These are phyloP conservation scores for Sebastes minor DNA, from an alignment of 2,797 vertebrate species.

Conservation along the genomic window DNA sequence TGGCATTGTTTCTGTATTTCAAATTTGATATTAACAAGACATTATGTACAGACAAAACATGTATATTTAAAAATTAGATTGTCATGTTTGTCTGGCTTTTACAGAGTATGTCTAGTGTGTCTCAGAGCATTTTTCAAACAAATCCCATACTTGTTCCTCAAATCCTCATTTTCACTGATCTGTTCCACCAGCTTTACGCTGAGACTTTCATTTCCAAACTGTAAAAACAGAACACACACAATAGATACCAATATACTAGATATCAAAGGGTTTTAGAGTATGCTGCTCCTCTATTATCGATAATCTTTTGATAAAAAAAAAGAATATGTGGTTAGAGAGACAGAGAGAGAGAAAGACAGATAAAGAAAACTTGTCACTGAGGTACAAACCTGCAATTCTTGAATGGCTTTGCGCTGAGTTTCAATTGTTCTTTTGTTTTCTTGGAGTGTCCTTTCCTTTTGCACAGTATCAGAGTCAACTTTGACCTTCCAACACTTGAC, in stretches of 20 bases:
- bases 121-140: background rate
- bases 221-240: slow-evolving; percentile 37
- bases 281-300: background rate
- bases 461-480: slow-evolving; percentile 84
- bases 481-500: slow-evolving; percentile 91
- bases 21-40: background rate
- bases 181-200: slow-evolving; percentile 92
- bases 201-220: slow-evolving; percentile 95
- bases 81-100: background rate
- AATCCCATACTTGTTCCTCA: slow-evolving; percentile 89
- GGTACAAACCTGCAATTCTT: slow-evolving; percentile 89
- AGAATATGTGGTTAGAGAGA: background rate
- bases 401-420: slow-evolving; percentile 91
- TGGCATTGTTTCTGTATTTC: slow-evolving; percentile 85
- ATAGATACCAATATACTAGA: background rate
- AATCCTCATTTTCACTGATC: slow-evolving; percentile 91
- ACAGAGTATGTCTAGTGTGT: background rate
- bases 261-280: background rate
- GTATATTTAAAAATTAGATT: background rate
- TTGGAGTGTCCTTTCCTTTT: slow-evolving; percentile 89
- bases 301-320: background rate
- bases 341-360: background rate
- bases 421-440: slow-evolving; percentile 91
- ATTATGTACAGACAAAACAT: background rate
- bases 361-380: background rate